Percentiles rank a stretch among this genome's conserved stretches.
phyloP scores from a whole-genome alignment of 1,140 invertebrate species.

The Adelges cooleyi region DNA sequence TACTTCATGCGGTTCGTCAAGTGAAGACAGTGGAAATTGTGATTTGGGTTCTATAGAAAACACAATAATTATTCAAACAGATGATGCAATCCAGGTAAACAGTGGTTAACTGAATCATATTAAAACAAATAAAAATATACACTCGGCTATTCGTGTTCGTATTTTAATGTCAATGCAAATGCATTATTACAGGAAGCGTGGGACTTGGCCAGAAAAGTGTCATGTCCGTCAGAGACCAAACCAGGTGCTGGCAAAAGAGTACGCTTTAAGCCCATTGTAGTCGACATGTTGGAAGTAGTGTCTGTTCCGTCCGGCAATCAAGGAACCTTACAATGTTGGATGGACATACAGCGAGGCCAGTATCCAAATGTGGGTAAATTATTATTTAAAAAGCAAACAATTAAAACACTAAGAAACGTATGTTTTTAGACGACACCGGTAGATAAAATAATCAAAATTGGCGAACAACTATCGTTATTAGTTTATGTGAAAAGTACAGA shows the following conservation, averaged over 20 bases:
- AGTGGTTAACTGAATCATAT: background rate
- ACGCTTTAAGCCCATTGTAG: conserved; percentile 55
- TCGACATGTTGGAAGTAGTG: conserved; percentile 57
- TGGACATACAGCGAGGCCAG: conserved; percentile 59
- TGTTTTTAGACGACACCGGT: conserved; percentile 44
- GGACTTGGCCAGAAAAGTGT: conserved; percentile 49
- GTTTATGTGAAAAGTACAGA: conserved; percentile 55
- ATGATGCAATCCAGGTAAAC: conserved; percentile 47
- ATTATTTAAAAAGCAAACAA: background rate
- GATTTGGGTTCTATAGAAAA: conserved; percentile 50
- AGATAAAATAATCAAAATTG: conserved; percentile 53
- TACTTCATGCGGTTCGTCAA: conserved; percentile 18
- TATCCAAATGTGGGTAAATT: conserved; percentile 49
- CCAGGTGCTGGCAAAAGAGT: conserved; percentile 48
- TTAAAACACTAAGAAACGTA: background rate
- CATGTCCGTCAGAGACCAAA: conserved; percentile 43
- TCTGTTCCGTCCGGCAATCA: conserved; percentile 47
- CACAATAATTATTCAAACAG: conserved; percentile 52
- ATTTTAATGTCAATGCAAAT: no score
- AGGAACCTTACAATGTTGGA: conserved; percentile 58
- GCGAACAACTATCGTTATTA: conserved; percentile 54
- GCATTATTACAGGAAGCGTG: conserved; percentile 43
- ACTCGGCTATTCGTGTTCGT: no score
- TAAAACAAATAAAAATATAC: background rate
- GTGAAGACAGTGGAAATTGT: conserved; percentile 36